phyloP scores from a whole-genome alignment of 2,113 vertebrate species.

The Tapirus terrestris region DNA sequence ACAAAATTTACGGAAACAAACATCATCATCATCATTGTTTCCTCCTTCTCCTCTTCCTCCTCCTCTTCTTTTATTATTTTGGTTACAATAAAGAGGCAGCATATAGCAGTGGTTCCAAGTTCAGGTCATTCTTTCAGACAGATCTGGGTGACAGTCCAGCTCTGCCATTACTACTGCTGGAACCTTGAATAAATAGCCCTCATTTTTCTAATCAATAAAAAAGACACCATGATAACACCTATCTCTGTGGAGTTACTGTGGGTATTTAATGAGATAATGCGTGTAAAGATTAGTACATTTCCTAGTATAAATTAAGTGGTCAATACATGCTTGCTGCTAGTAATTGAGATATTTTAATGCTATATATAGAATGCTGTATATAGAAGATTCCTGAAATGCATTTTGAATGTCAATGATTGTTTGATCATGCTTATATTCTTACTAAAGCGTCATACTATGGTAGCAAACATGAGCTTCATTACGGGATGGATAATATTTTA shows the following conservation, averaged over 20 bases:
- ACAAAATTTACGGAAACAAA: not conserved
- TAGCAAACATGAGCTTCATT: not conserved
- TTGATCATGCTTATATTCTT: slow-evolving; percentile 9
- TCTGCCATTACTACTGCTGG: not conserved
- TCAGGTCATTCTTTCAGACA: not conserved
- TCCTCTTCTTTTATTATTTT: not conserved
- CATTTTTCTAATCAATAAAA: not conserved
- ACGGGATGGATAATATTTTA: not conserved
- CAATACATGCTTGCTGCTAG: not conserved
- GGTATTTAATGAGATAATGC: not conserved
- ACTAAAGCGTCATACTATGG: not conserved
- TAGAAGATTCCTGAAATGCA: not conserved
- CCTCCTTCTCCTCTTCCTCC: not conserved
- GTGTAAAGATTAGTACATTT: not conserved
- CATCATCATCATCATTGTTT: not conserved
- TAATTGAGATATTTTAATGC: slow-evolving; percentile 21
- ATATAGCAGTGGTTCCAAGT: not conserved
- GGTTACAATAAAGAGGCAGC: not conserved
- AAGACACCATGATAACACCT: not conserved
- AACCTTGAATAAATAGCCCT: not conserved
- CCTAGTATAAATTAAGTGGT: not conserved
- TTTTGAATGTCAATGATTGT: not conserved
- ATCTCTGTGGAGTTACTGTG: not conserved
- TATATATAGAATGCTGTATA: not conserved
- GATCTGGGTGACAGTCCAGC: not conserved